phyloP scores from a whole-genome alignment of 92 coral and sea anemone genomes.

The Blastomussa wellsi region DNA sequence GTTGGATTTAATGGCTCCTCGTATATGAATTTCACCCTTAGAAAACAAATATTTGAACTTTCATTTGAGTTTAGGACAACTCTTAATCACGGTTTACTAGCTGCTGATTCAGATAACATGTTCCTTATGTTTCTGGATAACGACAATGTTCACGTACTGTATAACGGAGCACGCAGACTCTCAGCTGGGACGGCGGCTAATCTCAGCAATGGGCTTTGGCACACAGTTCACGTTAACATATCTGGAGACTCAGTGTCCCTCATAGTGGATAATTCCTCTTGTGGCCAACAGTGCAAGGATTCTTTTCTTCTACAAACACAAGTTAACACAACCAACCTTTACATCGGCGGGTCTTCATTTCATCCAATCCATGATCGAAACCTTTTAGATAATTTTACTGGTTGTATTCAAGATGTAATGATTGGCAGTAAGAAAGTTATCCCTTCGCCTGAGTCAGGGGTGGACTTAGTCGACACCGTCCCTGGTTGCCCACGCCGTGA shows the following conservation, averaged over 20 bases:
- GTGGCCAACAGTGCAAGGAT: constrained; percentile 44
- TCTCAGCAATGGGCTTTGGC: constrained; percentile 69
- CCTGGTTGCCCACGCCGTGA: constrained; percentile 78
- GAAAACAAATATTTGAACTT: constrained; percentile 38
- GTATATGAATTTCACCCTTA: constrained; percentile 62
- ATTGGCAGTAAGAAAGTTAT: constrained; percentile 63
- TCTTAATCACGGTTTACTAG: constrained; percentile 63
- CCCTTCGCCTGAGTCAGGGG: constrained; percentile 59
- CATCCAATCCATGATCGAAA: background rate
- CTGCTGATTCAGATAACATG: constrained; percentile 54
- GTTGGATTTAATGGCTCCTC: constrained; percentile 85
- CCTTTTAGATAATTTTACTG: constrained; percentile 61
- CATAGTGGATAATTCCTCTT: constrained; percentile 73
- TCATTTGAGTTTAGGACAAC: constrained; percentile 91
- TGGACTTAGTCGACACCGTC: constrained; percentile 37
- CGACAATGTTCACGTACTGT: constrained; percentile 42
- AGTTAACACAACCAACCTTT: constrained; percentile 37
- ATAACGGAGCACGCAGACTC: constrained; percentile 28
- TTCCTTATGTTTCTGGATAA: constrained; percentile 62
- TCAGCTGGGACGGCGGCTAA: constrained; percentile 57
- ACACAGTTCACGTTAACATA: constrained; percentile 57
- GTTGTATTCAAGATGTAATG: constrained; percentile 82
- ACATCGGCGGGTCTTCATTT: constrained; percentile 70
- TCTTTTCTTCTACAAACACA: constrained; percentile 32
- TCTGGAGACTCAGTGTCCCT: constrained; percentile 42